Conservation (phyloP, 2,113 vertebrate species). For the Mormyrus iriodes region DNA sequence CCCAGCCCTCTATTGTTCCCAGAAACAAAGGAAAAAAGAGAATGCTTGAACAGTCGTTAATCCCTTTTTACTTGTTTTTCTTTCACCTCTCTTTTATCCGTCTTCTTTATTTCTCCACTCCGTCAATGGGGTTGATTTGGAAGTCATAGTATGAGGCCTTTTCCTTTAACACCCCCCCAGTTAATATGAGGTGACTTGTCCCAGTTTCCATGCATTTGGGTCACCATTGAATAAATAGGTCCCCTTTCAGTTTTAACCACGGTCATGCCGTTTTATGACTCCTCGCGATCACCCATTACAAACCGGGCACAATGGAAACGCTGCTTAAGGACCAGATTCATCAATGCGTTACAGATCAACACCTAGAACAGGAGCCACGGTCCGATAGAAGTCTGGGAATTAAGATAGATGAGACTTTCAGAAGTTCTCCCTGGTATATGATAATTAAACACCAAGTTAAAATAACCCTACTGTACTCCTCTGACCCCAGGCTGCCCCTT, state of each 20-base stretch:
- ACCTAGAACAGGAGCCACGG: conserved; percentile 42
- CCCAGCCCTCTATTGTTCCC: conserved; percentile 39
- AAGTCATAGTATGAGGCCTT: conserved; percentile 51
- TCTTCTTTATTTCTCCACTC: conserved; percentile 35
- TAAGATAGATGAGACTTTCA: conserved; percentile 62
- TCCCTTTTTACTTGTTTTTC: conserved; percentile 63
- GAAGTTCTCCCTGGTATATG: conserved; percentile 51
- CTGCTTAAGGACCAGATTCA: conserved; percentile 58
- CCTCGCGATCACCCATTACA: conserved; percentile 66
- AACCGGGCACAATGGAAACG: conserved; percentile 57
- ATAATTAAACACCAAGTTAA: conserved; percentile 49
- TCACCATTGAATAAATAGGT: conserved; percentile 44
- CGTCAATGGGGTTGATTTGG: conserved; percentile 62
- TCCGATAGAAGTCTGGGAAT: conserved; percentile 38
- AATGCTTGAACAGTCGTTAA: conserved; percentile 73
- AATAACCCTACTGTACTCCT: conserved; percentile 53
- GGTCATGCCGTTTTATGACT: conserved; percentile 58
- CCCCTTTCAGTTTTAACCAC: conserved; percentile 45
- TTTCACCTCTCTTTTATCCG: conserved; percentile 41
- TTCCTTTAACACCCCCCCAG: conserved; percentile 54
- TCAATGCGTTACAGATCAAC: conserved; percentile 60
- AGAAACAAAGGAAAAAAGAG: conserved; percentile 68
- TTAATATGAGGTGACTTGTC: conserved; percentile 63
- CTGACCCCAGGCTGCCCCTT: conserved; percentile 68
- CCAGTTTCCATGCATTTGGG: conserved; percentile 40